Conservation (phyloP, 2,113 vertebrate species). For the Varanus salvator region DNA sequence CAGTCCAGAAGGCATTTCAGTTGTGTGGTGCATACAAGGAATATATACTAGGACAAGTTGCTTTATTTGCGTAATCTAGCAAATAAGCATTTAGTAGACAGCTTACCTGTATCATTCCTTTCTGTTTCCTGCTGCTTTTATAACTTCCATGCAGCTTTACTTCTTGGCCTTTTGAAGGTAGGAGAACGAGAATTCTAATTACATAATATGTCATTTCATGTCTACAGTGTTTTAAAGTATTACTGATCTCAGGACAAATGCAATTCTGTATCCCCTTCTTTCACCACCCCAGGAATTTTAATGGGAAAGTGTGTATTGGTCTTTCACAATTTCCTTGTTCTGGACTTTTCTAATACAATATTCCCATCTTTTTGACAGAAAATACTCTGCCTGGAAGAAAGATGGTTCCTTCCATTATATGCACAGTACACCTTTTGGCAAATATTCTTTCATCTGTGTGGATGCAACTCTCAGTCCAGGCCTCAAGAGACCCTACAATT, state of each 20-base stretch:
- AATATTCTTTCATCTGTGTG: constrained; percentile 94
- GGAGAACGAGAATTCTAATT: background rate
- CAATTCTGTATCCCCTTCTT: background rate
- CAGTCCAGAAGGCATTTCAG: constrained; percentile 1
- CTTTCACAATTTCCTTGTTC: constrained; percentile 3
- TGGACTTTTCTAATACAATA: constrained; percentile 47
- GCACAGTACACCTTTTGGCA: constrained; percentile 91
- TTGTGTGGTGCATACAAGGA: background rate
- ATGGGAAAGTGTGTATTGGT: background rate
- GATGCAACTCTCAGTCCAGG: constrained; percentile 93
- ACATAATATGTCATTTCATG: background rate
- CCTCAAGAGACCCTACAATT: constrained; percentile 95
- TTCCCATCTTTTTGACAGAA: constrained; percentile 79
- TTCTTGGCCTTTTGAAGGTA: constrained; percentile 7
- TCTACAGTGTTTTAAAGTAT: background rate
- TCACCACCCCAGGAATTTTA: background rate
- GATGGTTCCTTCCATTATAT: constrained; percentile 93
- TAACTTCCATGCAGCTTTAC: background rate
- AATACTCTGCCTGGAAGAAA: constrained; percentile 90
- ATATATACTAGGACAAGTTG: background rate
- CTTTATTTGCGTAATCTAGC: background rate
- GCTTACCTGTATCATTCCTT: background rate
- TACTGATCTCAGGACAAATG: background rate
- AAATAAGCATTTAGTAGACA: background rate
- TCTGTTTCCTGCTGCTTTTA: background rate